Conservation (phyloP, 30 jellyfish, hydroid and myxozoan species). For the Chironex yamaguchii region DNA sequence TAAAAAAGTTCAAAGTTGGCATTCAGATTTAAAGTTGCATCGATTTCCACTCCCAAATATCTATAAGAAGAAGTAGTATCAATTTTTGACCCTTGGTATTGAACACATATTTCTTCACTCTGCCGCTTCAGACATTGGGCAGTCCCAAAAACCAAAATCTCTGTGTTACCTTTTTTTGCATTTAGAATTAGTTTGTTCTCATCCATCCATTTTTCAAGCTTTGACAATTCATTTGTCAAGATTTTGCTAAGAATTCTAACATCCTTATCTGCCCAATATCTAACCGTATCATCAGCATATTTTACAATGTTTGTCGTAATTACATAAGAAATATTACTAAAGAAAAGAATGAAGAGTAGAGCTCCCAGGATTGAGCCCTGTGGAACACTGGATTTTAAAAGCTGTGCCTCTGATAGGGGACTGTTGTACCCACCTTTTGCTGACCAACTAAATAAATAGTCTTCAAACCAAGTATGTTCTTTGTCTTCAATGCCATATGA, state of each 20-base stretch:
- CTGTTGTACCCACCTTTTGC: slow-evolving; percentile 29
- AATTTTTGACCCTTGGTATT: slow-evolving; percentile 18
- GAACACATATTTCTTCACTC: slow-evolving; percentile 3
- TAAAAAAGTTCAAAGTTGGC: slow-evolving; percentile 31
- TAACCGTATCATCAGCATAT: slow-evolving; percentile 73
- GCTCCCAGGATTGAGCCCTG: slow-evolving; percentile 78
- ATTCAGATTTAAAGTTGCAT: slow-evolving; percentile 24
- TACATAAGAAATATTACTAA: slow-evolving; percentile 34
- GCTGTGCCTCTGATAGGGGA: slow-evolving; percentile 27
- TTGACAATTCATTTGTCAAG: slow-evolving; percentile 3
- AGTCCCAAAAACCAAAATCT: slow-evolving; percentile 58
- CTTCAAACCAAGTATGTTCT: slow-evolving; percentile 53
- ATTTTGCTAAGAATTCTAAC: slow-evolving; percentile 20
- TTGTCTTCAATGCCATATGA: slow-evolving; percentile 42
- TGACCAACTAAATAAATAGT: slow-evolving; percentile 47
- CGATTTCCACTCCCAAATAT: slow-evolving; percentile 38
- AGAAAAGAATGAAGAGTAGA: slow-evolving; percentile 37
- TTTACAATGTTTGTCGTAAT: slow-evolving; percentile 26
- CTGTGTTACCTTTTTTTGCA: slow-evolving; percentile 32
- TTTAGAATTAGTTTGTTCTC: slow-evolving; percentile 26
- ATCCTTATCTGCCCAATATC: slow-evolving; percentile 43
- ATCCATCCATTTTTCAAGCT: slow-evolving; percentile 42
- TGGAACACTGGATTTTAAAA: slow-evolving; percentile 43
- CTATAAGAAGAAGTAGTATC: not conserved
- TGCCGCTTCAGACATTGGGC: slow-evolving; percentile 62